Evolutionary conservation across 1,140 invertebrate species (phyloP).

Genomic region (Drosophila melanica): DNA sequence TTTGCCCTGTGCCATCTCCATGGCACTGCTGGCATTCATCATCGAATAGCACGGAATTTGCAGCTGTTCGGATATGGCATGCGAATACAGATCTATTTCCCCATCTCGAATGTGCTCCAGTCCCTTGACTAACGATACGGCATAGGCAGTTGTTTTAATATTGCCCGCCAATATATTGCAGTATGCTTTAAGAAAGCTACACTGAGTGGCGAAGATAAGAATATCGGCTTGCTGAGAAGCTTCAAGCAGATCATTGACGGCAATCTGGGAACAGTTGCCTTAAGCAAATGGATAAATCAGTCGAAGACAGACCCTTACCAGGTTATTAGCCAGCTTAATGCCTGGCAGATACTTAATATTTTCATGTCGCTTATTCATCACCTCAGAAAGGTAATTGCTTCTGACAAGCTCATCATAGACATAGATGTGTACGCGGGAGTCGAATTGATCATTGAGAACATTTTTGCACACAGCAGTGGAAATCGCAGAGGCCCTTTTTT

Average conservation of each 20-base stretch:
- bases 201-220: conserved; percentile 98
- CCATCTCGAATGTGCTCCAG: conserved; percentile 94
- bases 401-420: conserved; percentile 57
- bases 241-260: conserved; percentile 95
- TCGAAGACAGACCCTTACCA: conserved; percentile 37
- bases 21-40: conserved; percentile 99
- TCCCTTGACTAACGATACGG: conserved; percentile 97
- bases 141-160: conserved; percentile 95
- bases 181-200: conserved; percentile 95
- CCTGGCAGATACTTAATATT: conserved; percentile 71
- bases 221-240: conserved; percentile 96
- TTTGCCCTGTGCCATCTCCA: conserved; percentile 96
- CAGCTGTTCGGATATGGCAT: conserved; percentile 89
- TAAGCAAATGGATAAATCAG: background rate
- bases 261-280: conserved; percentile 87
- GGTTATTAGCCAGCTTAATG: conserved; percentile 53
- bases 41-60: conserved; percentile 94
- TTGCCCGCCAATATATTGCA: conserved; percentile 93
- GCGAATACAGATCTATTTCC: conserved; percentile 96
- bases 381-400: conserved; percentile 46
- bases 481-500: conserved; percentile 63
- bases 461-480: conserved; percentile 61
- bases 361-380: conserved; percentile 64
- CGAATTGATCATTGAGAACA: conserved; percentile 33
- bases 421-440: conserved; percentile 61